These are phyloP conservation scores for Armadillidium nasatum DNA, from an alignment of 1,140 invertebrate species.

Conservation along the genomic window DNA sequence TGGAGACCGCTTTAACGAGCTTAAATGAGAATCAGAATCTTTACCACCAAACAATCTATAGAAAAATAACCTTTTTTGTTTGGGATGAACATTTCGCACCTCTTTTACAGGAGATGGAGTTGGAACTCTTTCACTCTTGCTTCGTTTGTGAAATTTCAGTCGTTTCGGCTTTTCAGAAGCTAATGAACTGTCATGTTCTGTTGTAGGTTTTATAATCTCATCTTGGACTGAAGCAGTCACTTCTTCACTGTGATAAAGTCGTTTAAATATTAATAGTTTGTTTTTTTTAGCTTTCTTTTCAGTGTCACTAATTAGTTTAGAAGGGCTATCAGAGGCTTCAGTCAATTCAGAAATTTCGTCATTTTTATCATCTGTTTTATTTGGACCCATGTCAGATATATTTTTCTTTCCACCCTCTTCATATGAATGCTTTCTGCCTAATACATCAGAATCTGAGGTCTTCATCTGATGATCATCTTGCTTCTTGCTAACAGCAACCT, in stretches of 20 bases:
- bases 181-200: not conserved
- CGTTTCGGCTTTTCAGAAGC: slow-evolving; percentile 24
- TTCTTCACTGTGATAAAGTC: slow-evolving; percentile 30
- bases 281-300: not conserved
- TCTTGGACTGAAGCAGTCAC: not conserved
- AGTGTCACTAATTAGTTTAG: not conserved
- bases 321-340: no score
- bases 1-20: slow-evolving; percentile 17
- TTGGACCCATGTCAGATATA: no score
- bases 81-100: not conserved
- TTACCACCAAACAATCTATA: not conserved
- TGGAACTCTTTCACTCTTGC: slow-evolving; percentile 26
- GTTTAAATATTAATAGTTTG: slow-evolving; percentile 18
- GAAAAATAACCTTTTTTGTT: not conserved
- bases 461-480: no score
- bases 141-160: slow-evolving; percentile 31
- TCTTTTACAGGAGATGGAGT: not conserved
- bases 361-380: no score
- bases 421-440: no score
- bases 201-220: not conserved
- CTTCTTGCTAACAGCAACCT: no score
- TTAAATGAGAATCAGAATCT: slow-evolving; percentile 7
- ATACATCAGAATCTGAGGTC: no score
- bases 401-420: no score
- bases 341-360: no score